These are phyloP conservation scores for Erebia aethiops DNA, from an alignment of 2,888 invertebrate species.

Conservation along the genomic window DNA sequence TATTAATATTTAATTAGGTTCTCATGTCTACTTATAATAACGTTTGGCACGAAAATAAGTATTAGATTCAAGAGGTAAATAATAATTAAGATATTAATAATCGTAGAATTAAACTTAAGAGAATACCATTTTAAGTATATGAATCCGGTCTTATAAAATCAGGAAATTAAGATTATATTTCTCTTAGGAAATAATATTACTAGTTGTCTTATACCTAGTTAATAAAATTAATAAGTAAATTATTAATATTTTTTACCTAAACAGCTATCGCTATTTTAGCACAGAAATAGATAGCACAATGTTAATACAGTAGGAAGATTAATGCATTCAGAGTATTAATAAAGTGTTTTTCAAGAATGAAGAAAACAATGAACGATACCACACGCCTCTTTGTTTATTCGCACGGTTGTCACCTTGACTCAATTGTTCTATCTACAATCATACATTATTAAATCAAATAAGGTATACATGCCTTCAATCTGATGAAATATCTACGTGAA, in stretches of 20 bases:
- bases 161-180: no score
- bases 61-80: no score
- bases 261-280: neutral
- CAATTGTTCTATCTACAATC: constrained; percentile 32
- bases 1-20: no score
- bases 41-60: no score
- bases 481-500: constrained; percentile 6
- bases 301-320: neutral
- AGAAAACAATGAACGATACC: constrained; percentile 47
- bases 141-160: no score
- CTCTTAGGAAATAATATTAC: neutral
- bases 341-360: constrained; percentile 23
- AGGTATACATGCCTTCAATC: neutral
- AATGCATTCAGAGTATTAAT: constrained; percentile 12
- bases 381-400: constrained; percentile 56
- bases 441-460: neutral
- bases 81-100: no score
- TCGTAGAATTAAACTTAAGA: no score
- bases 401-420: constrained; percentile 55
- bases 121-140: no score
- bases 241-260: neutral
- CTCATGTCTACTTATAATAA: no score
- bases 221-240: neutral
- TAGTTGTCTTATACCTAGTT: neutral
- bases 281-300: neutral